Evolutionary conservation across 2,797 vertebrate genomes (phyloP).

Genomic region (Erethizon dorsatum): DNA sequence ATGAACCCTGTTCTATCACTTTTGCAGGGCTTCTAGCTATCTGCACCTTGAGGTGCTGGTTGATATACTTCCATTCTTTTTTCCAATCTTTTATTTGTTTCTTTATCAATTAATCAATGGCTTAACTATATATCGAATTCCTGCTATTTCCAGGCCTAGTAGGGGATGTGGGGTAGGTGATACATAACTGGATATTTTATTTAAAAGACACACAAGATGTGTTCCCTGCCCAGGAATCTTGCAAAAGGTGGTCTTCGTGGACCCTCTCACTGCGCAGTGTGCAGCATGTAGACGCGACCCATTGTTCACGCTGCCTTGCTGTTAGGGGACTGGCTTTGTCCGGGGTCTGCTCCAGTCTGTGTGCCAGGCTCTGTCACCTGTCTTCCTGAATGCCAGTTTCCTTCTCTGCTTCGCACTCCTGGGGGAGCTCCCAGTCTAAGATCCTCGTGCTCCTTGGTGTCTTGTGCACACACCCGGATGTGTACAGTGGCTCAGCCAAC

Average conservation of each 20-base stretch:
- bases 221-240: background rate
- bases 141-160: background rate
- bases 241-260: background rate
- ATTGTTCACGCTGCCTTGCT: background rate
- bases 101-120: background rate
- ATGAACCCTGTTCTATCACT: background rate
- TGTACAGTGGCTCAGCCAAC: background rate
- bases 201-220: background rate
- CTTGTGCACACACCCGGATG: background rate
- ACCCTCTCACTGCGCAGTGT: no score
- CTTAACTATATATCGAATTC: background rate
- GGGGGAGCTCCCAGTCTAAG: background rate
- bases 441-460: background rate
- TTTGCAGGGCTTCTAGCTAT: background rate
- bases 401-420: background rate
- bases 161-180: background rate
- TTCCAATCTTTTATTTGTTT: background rate
- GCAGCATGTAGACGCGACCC: background rate
- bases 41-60: background rate
- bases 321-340: background rate
- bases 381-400: background rate
- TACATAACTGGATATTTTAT: background rate
- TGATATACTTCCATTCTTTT: background rate
- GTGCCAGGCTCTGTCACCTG: rapidly evolving
- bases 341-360: background rate